Evolutionary conservation across 53 echinoderm and acorn worm genomes (phyloP).

Genomic region (Holothuria scabra): DNA sequence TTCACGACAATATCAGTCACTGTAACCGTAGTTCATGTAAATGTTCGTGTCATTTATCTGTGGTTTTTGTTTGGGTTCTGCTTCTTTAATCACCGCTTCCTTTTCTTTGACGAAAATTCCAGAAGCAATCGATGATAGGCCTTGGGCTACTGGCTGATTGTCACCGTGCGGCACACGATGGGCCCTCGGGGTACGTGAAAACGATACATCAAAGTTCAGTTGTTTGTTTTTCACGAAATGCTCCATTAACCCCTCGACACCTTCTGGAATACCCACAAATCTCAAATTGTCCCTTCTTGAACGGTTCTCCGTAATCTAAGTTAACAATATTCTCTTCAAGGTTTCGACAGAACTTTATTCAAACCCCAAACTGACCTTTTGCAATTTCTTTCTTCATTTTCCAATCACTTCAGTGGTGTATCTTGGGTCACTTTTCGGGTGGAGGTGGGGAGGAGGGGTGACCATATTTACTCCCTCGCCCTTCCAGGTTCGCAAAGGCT

Average conservation of each 20-base stretch:
- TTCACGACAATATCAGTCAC: too few species aligned
- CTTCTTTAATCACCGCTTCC: not conserved
- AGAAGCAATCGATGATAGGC: not conserved
- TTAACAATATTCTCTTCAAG: too few species aligned
- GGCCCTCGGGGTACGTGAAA: not conserved
- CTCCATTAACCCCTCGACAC: not conserved
- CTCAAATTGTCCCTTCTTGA: not conserved
- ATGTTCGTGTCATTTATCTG: not conserved
- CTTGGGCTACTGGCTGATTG: not conserved
- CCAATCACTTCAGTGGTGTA: too few species aligned
- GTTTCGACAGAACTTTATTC: too few species aligned
- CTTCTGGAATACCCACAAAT: slow-evolving; percentile 4
- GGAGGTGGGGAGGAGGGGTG: too few species aligned
- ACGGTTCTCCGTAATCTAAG: not conserved
- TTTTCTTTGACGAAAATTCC: not conserved
- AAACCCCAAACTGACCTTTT: too few species aligned
- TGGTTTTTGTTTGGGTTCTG: too few species aligned
- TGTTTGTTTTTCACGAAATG: not conserved
- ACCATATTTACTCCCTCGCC: too few species aligned
- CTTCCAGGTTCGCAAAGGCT: too few species aligned
- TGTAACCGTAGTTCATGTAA: too few species aligned
- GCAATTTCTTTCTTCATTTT: too few species aligned
- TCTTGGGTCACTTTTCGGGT: too few species aligned
- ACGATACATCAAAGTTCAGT: not conserved
- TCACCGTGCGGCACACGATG: not conserved